Base-by-base conservation (phyloP, 2,797 vertebrate genomes). In the Sebastes umbrosus region DNA sequence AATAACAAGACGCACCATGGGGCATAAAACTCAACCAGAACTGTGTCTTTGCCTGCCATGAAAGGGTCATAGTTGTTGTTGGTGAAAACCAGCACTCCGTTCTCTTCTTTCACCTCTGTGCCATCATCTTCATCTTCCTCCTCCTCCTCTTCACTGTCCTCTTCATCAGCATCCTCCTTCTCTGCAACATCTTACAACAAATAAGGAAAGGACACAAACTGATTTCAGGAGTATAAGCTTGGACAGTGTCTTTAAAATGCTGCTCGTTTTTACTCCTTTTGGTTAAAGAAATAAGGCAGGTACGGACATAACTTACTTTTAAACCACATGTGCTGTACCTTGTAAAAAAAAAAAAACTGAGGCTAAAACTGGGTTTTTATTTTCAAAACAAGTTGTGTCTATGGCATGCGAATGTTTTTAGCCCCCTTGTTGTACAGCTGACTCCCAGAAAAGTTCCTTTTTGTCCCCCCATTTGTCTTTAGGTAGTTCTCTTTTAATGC, bases 21-120 rank as follows among this genome's bases (percentile, higher is more conserved):
- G 1, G 99, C 98, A 0, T 99, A 99, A 88, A 99, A 99, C 92
- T 99, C 98, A 63, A 99, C 86, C 59, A 99, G 93, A 27, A 99
- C 97, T 0, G 96, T 97, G 83, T 99, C 98, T 90, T 97, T 98
- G 79, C 95, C 97, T n/a, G 96, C 96, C 55, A 97, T 96, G 78
- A 99, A 99, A 3, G 91, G 95, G 52, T 99, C 97, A 76, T 97
- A 99, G 90, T 99, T 99, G 3, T 72, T 80, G 62, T 99, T 97
- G 0, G 88, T 99, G 69, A 99, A 90, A 73, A 99, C 84, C 69
- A 97, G 89, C 14, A 99, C 98, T 0, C 97, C 98, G 1, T 98
- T 98, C 90, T 99, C 98, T 22, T 99, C 98, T 87, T 97, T 98
- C 72, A 99, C 96, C 86, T 97, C 97, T 2, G 95, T 94, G 80